These are phyloP conservation scores for Aethes cnicana DNA, from an alignment of 2,888 invertebrate species.

Conservation along the genomic window DNA sequence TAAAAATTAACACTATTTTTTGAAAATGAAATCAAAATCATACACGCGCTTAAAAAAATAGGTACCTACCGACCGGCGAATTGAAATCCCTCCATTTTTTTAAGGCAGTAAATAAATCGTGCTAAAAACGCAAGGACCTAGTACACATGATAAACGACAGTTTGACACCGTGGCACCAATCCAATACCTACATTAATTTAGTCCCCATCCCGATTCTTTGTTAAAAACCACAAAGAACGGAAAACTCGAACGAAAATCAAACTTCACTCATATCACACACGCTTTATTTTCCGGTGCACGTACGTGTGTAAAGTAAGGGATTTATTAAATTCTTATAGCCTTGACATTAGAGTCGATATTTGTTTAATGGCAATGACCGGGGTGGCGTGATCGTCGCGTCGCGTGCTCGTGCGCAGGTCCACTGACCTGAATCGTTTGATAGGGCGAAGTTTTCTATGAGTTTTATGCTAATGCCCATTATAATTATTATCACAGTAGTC, in stretches of 20 bases:
- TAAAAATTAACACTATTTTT: too few relatives aligned
- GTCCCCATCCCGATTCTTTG: conserved; percentile 18
- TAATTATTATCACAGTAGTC: not conserved
- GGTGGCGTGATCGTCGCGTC: conserved; percentile 71
- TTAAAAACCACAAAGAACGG: conserved; percentile 1
- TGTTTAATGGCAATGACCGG: conserved; percentile 50
- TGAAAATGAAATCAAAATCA: too few relatives aligned
- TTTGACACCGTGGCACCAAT: conserved; percentile 22
- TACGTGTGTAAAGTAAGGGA: not conserved
- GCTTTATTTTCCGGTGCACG: conserved; percentile 2
- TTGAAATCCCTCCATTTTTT: too few relatives aligned
- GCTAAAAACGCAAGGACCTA: conserved; percentile 6
- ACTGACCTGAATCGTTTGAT: conserved; percentile 61
- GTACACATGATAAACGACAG: not conserved
- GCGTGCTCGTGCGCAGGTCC: conserved; percentile 61
- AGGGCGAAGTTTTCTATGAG: conserved; percentile 26
- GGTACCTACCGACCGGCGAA: too few relatives aligned
- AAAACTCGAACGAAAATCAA: not conserved
- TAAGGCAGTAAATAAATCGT: too few relatives aligned
- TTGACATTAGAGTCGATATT: conserved; percentile 47
- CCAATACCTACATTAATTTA: conserved; percentile 18
- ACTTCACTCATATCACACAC: not conserved
- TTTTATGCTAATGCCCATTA: not conserved
- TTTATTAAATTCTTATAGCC: conserved; percentile 33
- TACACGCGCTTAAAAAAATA: too few relatives aligned